Base-by-base conservation (phyloP, 2,888 invertebrate species). In the Altica lythri region DNA sequence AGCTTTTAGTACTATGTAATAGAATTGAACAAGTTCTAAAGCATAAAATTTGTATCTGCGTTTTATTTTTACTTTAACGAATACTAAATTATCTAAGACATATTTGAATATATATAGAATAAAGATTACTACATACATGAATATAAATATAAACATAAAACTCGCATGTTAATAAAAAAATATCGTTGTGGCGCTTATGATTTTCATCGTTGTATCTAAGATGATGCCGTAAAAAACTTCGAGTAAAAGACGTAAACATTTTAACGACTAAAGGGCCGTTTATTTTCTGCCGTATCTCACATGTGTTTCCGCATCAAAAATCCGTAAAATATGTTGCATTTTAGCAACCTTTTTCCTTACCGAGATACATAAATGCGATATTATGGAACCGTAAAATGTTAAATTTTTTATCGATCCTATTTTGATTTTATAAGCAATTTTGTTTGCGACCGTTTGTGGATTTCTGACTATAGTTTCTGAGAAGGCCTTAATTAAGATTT, bases 211-310 rank as follows among this genome's bases (percentile, higher is more conserved):
- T 46, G 27, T 46, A 46, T 46, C 46, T 46, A 17, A 37, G 27
- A 46, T 14, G 27, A 17, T 35, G 46, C 44, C 29, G 10, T 51
- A 44, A 51, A 44, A 48, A 44, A 51, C 22, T 51, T 37, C 27
- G 4, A 45, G 46, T 10, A 14, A 37, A 51, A 38, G 50, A 22
- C 37, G 29, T 51, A 51, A 51, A 51, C 51, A 51, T 51, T 44
- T 51, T 51, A 51, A 51, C 51, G 51, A 37, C 51, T 44, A 17
- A n/a, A 10, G 43, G 29, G 51, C 9, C 12, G 34, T 29, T 50
- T 43, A 50, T 42, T 53, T 53, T 53, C 45, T 34, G 30, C 34
- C 32, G 32, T 40, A 53, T 38, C 37, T 53, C 30, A 29, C 38
- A 53, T 22, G 27, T 53, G 25, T 48, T 47, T 48, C 27, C 53